phyloP scores from a whole-genome alignment of 2,797 vertebrate species.

The Chelon labrosus region DNA sequence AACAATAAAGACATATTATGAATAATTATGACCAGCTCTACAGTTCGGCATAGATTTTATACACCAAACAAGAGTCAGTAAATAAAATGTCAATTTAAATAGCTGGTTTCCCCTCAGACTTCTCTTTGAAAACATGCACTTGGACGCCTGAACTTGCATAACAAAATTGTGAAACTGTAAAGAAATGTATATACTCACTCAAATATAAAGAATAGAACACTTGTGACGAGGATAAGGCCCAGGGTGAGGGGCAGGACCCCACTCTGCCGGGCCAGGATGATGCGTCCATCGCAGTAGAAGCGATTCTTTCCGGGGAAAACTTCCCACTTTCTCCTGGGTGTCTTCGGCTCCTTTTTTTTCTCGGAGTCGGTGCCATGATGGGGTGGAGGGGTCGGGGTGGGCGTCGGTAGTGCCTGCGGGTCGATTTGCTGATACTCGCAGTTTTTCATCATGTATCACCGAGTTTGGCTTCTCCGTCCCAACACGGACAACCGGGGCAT shows the following conservation, averaged over 20 bases:
- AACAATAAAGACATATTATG: rapidly evolving
- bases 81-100: background rate
- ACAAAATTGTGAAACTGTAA: background rate
- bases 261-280: slow-evolving; percentile 91
- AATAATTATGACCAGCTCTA: background rate
- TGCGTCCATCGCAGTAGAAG: slow-evolving; percentile 93
- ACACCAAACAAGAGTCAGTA: background rate
- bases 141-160: background rate
- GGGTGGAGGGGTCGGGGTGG: slow-evolving; percentile 57
- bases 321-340: slow-evolving; percentile 89
- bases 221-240: slow-evolving; percentile 91
- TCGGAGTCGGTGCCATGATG: slow-evolving; percentile 36
- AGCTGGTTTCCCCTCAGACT: background rate
- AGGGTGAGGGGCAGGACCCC: slow-evolving; percentile 93
- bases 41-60: background rate
- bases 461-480: slow-evolving; percentile 40
- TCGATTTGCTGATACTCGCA: slow-evolving; percentile 93
- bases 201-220: slow-evolving; percentile 92
- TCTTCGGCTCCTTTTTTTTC: slow-evolving; percentile 47
- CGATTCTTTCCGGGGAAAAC: slow-evolving; percentile 95
- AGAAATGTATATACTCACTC: slow-evolving; percentile 83
- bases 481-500: slow-evolving; percentile 32
- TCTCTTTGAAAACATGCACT: background rate
- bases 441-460: slow-evolving; percentile 85
- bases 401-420: slow-evolving; percentile 80